Percentiles rank a stretch among this genome's conserved stretches.
phyloP scores from a whole-genome alignment of 2,113 vertebrate genomes.

The Chionis minor region DNA sequence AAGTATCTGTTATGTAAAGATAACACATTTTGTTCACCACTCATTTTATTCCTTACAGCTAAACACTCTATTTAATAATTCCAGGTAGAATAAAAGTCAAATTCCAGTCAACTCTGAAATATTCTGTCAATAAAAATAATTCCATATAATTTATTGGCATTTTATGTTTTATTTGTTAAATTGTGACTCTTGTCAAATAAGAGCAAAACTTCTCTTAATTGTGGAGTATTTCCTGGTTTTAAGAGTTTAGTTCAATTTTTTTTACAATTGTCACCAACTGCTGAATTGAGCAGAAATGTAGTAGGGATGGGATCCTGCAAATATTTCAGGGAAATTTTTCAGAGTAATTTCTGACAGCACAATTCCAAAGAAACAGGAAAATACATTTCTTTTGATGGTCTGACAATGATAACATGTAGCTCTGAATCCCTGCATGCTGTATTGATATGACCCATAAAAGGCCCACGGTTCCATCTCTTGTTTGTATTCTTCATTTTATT shows the following conservation, averaged over 20 bases:
- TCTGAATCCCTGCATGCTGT: slow-evolving; percentile 29
- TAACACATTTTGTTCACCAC: background rate
- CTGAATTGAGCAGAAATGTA: background rate
- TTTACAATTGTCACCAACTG: background rate
- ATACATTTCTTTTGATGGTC: slow-evolving; percentile 10
- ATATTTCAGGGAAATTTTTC: slow-evolving; percentile 7
- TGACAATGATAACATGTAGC: slow-evolving; percentile 45
- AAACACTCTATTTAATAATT: background rate
- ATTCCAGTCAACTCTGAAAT: background rate
- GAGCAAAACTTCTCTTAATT: background rate
- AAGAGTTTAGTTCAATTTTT: background rate
- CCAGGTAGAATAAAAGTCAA: background rate
- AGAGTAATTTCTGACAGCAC: background rate
- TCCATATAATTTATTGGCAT: background rate
- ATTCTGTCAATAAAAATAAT: background rate
- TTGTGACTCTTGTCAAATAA: background rate
- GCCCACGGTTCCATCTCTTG: slow-evolving; percentile 43
- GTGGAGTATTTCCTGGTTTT: background rate
- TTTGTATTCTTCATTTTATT: slow-evolving; percentile 72
- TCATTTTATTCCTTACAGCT: background rate
- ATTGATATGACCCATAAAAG: slow-evolving; percentile 58
- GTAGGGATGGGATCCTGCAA: background rate
- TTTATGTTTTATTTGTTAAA: background rate
- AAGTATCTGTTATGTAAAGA: background rate
- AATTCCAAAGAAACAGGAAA: slow-evolving; percentile 33